Percentiles rank a stretch among this genome's conserved stretches.
These are phyloP conservation scores for Hycleus cichorii DNA, from an alignment of 1,140 invertebrate species.

Conservation along the genomic window DNA sequence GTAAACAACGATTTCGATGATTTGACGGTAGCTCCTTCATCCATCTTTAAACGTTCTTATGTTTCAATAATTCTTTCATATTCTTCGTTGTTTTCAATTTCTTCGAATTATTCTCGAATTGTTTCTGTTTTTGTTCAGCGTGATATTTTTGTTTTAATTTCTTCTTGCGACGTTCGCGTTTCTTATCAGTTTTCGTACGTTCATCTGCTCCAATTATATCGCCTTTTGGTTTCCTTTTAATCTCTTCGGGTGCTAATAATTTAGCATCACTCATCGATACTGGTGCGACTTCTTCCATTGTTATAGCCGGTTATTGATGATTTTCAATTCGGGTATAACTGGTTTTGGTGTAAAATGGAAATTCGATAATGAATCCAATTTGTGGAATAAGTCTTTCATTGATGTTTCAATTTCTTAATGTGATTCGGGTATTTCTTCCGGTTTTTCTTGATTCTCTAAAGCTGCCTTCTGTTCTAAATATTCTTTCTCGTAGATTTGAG, in stretches of 20 bases:
- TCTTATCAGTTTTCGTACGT: slow-evolving; percentile 78
- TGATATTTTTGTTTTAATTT: slow-evolving; percentile 65
- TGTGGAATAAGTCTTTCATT: slow-evolving; percentile 74
- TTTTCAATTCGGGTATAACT: slow-evolving; percentile 78
- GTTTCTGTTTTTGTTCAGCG: slow-evolving; percentile 45
- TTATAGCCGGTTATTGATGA: slow-evolving; percentile 89
- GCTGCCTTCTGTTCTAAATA: slow-evolving; percentile 77
- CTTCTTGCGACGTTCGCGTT: slow-evolving; percentile 80
- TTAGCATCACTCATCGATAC: slow-evolving; percentile 74
- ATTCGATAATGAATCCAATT: slow-evolving; percentile 89
- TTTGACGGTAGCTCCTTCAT: slow-evolving; percentile 55
- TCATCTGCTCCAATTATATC: slow-evolving; percentile 72
- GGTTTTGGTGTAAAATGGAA: slow-evolving; percentile 90
- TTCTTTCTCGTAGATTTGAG: slow-evolving; percentile 93
- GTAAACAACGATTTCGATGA: slow-evolving; percentile 78
- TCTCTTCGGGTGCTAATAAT: slow-evolving; percentile 90
- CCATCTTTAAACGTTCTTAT: slow-evolving; percentile 55
- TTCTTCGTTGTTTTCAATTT: slow-evolving; percentile 50
- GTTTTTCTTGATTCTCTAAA: slow-evolving; percentile 49
- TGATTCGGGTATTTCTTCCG: slow-evolving; percentile 61
- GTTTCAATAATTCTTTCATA: slow-evolving; percentile 53
- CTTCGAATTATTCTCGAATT: slow-evolving; percentile 40
- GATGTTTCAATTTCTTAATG: slow-evolving; percentile 68
- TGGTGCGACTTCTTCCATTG: slow-evolving; percentile 94
- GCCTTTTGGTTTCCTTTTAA: slow-evolving; percentile 71